phyloP scores from a whole-genome alignment of 2,888 invertebrate genomes.

The Tanaodytes sp. region DNA sequence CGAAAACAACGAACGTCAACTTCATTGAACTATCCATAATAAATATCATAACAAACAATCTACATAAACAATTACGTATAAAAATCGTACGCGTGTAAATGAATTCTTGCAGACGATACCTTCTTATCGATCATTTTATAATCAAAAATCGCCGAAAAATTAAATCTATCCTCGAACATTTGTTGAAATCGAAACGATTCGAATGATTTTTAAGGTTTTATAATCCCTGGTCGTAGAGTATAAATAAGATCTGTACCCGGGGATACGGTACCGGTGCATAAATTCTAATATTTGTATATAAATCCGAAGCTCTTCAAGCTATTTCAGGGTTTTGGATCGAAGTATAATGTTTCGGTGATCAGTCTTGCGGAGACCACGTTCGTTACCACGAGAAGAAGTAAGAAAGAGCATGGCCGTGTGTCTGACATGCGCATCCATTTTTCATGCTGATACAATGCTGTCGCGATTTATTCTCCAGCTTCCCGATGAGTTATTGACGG shows the following conservation, averaged over 20 bases:
- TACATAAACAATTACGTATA: neutral
- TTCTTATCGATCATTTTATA: neutral
- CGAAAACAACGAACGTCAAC: neutral
- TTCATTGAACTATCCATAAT: neutral
- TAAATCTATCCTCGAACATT: neutral
- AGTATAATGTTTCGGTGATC: slow-evolving; percentile 34
- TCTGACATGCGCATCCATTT: slow-evolving; percentile 20
- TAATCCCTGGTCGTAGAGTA: neutral
- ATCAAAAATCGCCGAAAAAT: neutral
- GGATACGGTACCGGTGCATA: slow-evolving; percentile 1
- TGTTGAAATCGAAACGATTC: neutral
- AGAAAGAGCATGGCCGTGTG: slow-evolving; percentile 14
- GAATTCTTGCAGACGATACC: neutral
- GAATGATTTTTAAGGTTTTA: slow-evolving; percentile 8
- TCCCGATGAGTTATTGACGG: slow-evolving; percentile 1
- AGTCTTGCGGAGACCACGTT: slow-evolving; percentile 32
- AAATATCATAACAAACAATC: neutral
- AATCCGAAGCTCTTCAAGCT: slow-evolving; percentile 12
- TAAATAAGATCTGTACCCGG: slow-evolving; percentile 4
- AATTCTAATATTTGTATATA: slow-evolving; percentile 27
- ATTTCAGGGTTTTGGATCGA: slow-evolving; percentile 10
- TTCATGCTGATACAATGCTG: slow-evolving; percentile 18
- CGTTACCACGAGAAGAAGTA: slow-evolving; percentile 15
- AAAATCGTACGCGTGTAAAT: neutral
- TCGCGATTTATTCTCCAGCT: neutral